Evolutionary conservation across 2,888 invertebrate species (phyloP), one percentile per base, ranked within the genome.

Genomic region (Cryptocephalus primarius): DNA sequence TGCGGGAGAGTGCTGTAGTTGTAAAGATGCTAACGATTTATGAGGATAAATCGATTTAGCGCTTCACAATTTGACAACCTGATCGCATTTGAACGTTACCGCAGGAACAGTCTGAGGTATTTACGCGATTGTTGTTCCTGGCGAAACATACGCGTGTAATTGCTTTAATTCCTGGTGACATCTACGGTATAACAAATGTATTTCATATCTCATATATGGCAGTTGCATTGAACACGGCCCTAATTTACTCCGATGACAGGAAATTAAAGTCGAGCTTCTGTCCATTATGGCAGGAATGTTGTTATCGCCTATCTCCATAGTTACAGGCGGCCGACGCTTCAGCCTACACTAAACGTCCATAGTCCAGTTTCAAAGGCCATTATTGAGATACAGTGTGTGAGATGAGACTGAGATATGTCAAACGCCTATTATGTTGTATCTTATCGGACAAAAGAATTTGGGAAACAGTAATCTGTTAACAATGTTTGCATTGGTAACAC

Each of bases 211-310:
- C 55, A 44, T 51, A 55, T 55, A 57, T 58, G 57, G 58, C 57
- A 58, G 58, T 58, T 54, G 57, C 57, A 50, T 48, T 51, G 57
- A 57, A 61, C 60, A 58, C 55, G 57, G 53, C 57, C 57, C 62
- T 63, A 64, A 65, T 65, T 65, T 62, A 61, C 57, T 57, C 60
- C 59, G 61, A 65, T 65, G 64, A 64, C 65, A 63, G 65, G 66
- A 66, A 66, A 66, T 66, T 66, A 66, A 66, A 65, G 63, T 63
- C 60, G 59, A 63, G 60, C 61, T 63, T 57, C 60, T 63, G 64
- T 64, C 65, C 64, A 65, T 65, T 65, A 65, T 61, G 60, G 57
- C 52, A 58, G 62, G 63, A 63, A 64, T 64, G 62, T 63, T 64
- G 63, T 62, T 63, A 64, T 63, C 63, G 62, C 57, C 58, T 61